phyloP scores from a whole-genome alignment of 2,797 vertebrate genomes.

The Trichosurus vulpecula region DNA sequence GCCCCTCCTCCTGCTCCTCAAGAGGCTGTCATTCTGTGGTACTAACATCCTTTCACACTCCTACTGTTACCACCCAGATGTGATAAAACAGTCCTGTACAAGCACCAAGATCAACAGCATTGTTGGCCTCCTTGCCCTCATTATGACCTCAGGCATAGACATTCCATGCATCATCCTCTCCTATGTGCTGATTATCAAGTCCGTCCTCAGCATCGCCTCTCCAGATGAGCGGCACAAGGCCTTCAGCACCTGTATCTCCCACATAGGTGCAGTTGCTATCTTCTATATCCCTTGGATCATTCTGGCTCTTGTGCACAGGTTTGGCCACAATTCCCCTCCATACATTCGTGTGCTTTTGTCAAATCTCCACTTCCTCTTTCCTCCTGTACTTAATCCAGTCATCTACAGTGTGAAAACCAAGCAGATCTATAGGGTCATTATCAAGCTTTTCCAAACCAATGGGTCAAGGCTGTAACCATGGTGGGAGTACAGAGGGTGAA shows the following conservation, averaged over 20 bases:
- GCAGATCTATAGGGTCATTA: slow-evolving; percentile 42
- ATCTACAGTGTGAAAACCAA: slow-evolving; percentile 68
- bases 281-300: slow-evolving; percentile 80
- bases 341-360: slow-evolving; percentile 37
- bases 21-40: slow-evolving; percentile 68
- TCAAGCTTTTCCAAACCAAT: slow-evolving; percentile 5
- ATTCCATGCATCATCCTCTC: slow-evolving; percentile 78
- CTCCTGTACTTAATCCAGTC: slow-evolving; percentile 44
- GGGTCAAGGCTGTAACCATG: not conserved
- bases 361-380: slow-evolving; percentile 59
- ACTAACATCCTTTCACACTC: slow-evolving; percentile 76
- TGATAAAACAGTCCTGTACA: slow-evolving; percentile 77
- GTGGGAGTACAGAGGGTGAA: not conserved
- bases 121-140: slow-evolving; percentile 74
- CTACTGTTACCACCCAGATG: slow-evolving; percentile 81
- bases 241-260: slow-evolving; percentile 73
- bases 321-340: slow-evolving; percentile 56
- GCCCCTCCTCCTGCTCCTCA: slow-evolving; percentile 78
- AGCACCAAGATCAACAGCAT: slow-evolving; percentile 74
- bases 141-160: slow-evolving; percentile 75
- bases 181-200: slow-evolving; percentile 77
- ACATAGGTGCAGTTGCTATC: slow-evolving; percentile 70
- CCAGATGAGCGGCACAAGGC: slow-evolving; percentile 73
- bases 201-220: slow-evolving; percentile 59
- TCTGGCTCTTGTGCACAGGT: slow-evolving; percentile 77